Conservation (phyloP, 1,140 invertebrate genomes). For the Drosophila auraria region DNA sequence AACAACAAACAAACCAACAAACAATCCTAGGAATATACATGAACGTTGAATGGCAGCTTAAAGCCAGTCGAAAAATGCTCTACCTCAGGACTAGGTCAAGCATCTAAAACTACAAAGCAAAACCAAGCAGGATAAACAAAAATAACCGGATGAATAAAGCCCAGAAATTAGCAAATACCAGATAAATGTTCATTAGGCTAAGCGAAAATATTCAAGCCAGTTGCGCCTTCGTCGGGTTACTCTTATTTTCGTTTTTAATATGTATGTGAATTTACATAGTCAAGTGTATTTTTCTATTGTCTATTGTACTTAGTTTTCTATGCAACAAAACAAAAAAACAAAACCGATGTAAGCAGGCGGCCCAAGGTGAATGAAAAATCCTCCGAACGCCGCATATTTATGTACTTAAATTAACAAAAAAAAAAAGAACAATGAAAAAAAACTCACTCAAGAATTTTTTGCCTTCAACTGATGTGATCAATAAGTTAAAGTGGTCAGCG, state of each 20-base stretch:
- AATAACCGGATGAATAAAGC: conserved; percentile 24
- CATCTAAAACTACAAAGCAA: conserved; percentile 17
- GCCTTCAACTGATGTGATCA: conserved; percentile 74
- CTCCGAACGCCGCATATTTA: conserved; percentile 39
- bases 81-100: conserved; percentile 56
- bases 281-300: conserved; percentile 52
- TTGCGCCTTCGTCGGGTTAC: conserved; percentile 43
- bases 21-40: conserved; percentile 21
- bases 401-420: conserved; percentile 60
- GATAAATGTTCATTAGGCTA: conserved; percentile 70
- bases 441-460: conserved; percentile 64
- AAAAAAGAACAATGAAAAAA: conserved; percentile 23
- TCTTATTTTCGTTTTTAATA: conserved; percentile 50
- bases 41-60: conserved; percentile 41
- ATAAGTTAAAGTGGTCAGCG: conserved; percentile 41
- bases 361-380: conserved; percentile 10
- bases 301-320: conserved; percentile 52
- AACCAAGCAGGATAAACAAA: conserved; percentile 29
- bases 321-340: conserved; percentile 22
- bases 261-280: conserved; percentile 52
- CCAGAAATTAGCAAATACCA: conserved; percentile 61
- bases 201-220: conserved; percentile 50
- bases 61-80: conserved; percentile 45
- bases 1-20: conserved; percentile 11
- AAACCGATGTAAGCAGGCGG: conserved; percentile 18